These are phyloP conservation scores for Sclerurus mexicanus DNA, from an alignment of 2,113 vertebrate genomes.

Conservation along the genomic window DNA sequence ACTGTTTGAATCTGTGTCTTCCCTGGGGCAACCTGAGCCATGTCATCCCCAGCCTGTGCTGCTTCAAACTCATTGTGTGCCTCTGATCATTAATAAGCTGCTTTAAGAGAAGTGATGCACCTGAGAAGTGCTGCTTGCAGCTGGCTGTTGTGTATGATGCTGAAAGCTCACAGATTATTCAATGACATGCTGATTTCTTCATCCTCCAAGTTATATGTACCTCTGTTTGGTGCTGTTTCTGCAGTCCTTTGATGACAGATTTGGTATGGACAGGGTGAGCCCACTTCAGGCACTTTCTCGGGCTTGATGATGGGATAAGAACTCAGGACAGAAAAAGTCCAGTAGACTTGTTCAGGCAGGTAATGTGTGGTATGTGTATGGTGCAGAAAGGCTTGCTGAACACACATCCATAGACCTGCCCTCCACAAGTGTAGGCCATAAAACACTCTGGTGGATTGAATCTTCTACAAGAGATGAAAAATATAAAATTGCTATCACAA, in stretches of 20 bases:
- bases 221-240: not conserved
- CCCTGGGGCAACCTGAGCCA: not conserved
- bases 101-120: not conserved
- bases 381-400: not conserved
- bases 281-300: not conserved
- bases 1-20: not conserved
- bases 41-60: not conserved
- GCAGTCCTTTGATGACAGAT: not conserved
- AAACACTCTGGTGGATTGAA: not conserved
- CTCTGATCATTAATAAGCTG: not conserved
- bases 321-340: not conserved
- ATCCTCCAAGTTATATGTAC: not conserved
- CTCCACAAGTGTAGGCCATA: not conserved
- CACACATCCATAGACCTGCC: not conserved
- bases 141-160: not conserved
- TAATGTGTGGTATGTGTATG: fast-evolving
- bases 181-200: not conserved
- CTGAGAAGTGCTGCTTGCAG: not conserved
- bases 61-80: not conserved
- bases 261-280: not conserved
- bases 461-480: not conserved
- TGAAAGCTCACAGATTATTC: not conserved
- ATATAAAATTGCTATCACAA: not conserved
- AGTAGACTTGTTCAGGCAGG: not conserved
- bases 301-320: not conserved